A percentile compares a stretch with the other conserved stretches of the same genome.
Conservation (phyloP, 2,113 vertebrate genomes). For the Paramisgurnus dabryanus region DNA sequence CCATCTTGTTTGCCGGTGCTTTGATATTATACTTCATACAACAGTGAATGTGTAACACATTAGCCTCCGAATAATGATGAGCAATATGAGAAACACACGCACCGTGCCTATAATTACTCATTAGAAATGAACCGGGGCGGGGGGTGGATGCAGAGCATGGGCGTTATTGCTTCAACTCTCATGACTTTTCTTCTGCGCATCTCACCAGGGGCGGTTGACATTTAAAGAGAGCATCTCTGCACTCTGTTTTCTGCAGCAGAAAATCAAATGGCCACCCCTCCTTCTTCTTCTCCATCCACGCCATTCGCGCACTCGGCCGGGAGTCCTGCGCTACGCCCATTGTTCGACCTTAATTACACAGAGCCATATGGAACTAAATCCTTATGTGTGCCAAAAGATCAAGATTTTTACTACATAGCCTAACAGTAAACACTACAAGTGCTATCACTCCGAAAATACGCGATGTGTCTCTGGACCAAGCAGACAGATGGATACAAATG, state of each 20-base stretch:
- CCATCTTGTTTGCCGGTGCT: constrained; percentile 80
- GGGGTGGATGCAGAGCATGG: constrained; percentile 30
- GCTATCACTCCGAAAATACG: not conserved
- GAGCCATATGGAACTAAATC: constrained; percentile 76
- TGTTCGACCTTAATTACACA: constrained; percentile 82
- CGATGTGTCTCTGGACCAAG: not conserved
- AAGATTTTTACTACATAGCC: constrained; percentile 21
- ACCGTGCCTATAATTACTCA: constrained; percentile 5
- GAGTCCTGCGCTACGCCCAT: constrained; percentile 74
- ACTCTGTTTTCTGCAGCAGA: constrained; percentile 73
- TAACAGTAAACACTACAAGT: not conserved
- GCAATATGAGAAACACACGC: constrained; percentile 8
- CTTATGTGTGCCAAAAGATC: constrained; percentile 57
- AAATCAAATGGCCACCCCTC: constrained; percentile 74
- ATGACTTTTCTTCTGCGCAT: constrained; percentile 66
- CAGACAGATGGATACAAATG: not conserved
- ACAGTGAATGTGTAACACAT: constrained; percentile 49
- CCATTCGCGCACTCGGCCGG: constrained; percentile 68
- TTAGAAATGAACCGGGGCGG: constrained; percentile 32
- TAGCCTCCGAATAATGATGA: constrained; percentile 50
- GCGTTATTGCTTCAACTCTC: constrained; percentile 43
- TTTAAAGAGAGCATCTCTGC: constrained; percentile 75
- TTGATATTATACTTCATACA: constrained; percentile 62
- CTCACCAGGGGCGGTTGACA: constrained; percentile 73
- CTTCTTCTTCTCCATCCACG: constrained; percentile 49